Conservation (phyloP, 2,888 invertebrate genomes). For the Julus scanicus region DNA sequence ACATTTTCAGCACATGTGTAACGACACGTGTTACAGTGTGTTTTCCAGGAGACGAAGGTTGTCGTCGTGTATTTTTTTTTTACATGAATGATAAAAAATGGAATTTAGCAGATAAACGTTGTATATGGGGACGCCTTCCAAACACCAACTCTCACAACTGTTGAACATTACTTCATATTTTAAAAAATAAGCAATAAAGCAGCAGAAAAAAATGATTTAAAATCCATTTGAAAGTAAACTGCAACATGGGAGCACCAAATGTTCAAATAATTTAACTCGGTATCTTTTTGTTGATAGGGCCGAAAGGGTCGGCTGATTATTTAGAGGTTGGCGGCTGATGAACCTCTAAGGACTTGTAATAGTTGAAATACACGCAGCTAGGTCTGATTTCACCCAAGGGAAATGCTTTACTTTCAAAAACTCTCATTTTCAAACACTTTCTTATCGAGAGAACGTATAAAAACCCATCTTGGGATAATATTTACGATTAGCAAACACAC, state of each 20-base stretch:
- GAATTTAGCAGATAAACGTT: constrained; percentile 21
- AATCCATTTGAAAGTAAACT: constrained; percentile 8
- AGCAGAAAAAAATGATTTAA: constrained; percentile 13
- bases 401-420: background rate
- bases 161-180: constrained; percentile 41
- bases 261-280: constrained; percentile 31
- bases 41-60: background rate
- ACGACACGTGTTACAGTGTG: constrained; percentile 29
- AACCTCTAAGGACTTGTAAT: constrained; percentile 23
- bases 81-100: constrained; percentile 13
- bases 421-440: background rate
- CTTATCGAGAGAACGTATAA: constrained; percentile 14
- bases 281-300: constrained; percentile 45
- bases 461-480: constrained; percentile 9
- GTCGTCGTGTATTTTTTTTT: constrained; percentile 30
- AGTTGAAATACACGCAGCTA: background rate
- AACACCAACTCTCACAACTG: constrained; percentile 46
- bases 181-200: constrained; percentile 13
- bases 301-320: constrained; percentile 43
- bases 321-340: constrained; percentile 37
- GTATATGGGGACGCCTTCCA: background rate
- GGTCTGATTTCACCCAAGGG: constrained; percentile 31
- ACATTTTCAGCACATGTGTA: constrained; percentile 3
- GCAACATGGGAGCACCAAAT: constrained; percentile 31
- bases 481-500: constrained; percentile 40